Base-by-base conservation (phyloP, 2,888 invertebrate genomes). In the Mimumesa dahlbomi region DNA sequence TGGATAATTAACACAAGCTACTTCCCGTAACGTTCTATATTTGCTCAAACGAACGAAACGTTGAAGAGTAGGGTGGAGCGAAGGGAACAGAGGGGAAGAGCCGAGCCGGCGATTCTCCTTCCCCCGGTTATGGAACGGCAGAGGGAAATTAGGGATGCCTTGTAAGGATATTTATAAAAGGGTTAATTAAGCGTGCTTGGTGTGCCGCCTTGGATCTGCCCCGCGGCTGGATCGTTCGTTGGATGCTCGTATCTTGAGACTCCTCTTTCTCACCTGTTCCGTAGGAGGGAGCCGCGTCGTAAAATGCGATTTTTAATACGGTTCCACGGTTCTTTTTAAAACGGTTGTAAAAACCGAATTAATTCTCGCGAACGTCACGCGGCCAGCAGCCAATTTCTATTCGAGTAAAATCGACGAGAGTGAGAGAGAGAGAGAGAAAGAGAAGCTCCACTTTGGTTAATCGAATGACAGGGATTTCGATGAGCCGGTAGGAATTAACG, bases 161-260 rank as follows among this genome's bases (percentile, higher is more conserved):
- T 74, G 82, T 79, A 82, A 82, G 76, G 83, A 82, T 84, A 85
- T 85, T 85, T 85, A 84, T 84, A 83, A 85, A 84, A 82, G 83
- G 79, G 82, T 84, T 85, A 84, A 85, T 85, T 83, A 84, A 84
- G 79, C 75, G 71, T 59, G 64, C 56, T 56, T 40, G 59, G 62
- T 63, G 70, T 57, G 53, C 65, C 74, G 64, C 43, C 50, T 62
- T 56, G 54, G 67, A 66, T 63, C 59, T 69, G 61, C 73, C 75
- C 65, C 59, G 54, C 49, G 75, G 66, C 68, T 38, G 11, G 42
- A 71, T 54, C 66, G 58, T 36, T 59, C 56, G 52, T 36, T 56
- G 45, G 36, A 14, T 21, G 31, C 40, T 6, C 14, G 31, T 18
- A 13, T 46, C 34, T n/a, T 13, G 25, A 21, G 38, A 49, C 40